phyloP scores from a whole-genome alignment of 2,797 vertebrate genomes.

The Micrastur ruficollis region DNA sequence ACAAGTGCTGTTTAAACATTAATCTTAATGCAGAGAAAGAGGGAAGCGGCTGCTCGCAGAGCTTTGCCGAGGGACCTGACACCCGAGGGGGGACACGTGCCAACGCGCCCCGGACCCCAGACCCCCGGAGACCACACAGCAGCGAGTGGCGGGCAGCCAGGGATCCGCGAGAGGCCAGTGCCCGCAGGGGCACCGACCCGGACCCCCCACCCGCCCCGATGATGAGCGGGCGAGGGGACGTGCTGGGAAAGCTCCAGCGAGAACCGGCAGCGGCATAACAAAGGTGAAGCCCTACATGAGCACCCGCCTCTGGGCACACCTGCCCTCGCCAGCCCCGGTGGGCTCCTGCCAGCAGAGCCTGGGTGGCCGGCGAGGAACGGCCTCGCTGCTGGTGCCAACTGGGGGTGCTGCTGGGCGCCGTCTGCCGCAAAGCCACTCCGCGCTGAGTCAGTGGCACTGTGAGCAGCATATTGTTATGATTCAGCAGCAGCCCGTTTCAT shows the following conservation, averaged over 20 bases:
- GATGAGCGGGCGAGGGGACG: fast-evolving
- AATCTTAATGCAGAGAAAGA: background rate
- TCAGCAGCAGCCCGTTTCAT: background rate
- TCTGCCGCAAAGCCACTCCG: fast-evolving
- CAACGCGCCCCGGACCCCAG: background rate
- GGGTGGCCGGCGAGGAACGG: fast-evolving
- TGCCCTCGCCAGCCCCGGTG: fast-evolving
- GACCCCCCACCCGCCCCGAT: fast-evolving
- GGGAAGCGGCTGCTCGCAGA: background rate
- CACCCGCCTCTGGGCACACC: fast-evolving
- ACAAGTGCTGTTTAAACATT: background rate
- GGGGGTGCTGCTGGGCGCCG: background rate
- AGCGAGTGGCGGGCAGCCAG: fast-evolving
- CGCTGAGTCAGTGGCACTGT: fast-evolving
- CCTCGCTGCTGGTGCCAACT: background rate
- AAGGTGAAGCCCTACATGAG: too few relatives aligned
- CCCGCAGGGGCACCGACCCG: fast-evolving
- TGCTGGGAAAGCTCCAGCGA: background rate
- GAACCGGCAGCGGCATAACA: fast-evolving
- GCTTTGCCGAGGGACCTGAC: background rate
- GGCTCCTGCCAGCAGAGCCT: background rate
- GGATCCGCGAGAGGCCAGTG: background rate
- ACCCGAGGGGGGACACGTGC: fast-evolving
- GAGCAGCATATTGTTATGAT: fast-evolving
- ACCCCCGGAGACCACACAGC: fast-evolving